Evolutionary conservation across 2,888 invertebrate species (phyloP).

Genomic region (Ophion obscuratus): DNA sequence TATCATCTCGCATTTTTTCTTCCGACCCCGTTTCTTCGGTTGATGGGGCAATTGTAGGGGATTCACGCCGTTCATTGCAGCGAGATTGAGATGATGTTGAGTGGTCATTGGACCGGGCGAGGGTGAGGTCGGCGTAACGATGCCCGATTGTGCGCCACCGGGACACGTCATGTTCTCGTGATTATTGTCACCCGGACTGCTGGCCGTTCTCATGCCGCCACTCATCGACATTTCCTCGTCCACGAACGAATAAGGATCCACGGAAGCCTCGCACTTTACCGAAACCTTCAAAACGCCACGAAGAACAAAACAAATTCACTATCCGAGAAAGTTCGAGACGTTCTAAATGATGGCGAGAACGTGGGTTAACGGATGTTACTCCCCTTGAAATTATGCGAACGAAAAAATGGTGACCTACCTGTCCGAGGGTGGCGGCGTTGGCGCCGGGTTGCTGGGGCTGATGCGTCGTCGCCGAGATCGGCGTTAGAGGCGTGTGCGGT

Average conservation of each 20-base stretch:
- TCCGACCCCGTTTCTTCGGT: constrained; percentile 94
- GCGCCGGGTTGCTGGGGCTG: constrained; percentile 83
- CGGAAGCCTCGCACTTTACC: constrained; percentile 87
- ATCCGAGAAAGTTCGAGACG: not conserved
- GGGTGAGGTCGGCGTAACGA: constrained; percentile 79
- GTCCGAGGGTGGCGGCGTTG: constrained; percentile 81
- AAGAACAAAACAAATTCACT: not conserved
- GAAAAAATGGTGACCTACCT: constrained; percentile 75
- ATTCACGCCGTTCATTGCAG: constrained; percentile 81
- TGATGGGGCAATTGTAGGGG: constrained; percentile 79
- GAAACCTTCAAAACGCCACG: constrained; percentile 74
- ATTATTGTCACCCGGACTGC: constrained; percentile 83
- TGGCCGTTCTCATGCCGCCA: constrained; percentile 85
- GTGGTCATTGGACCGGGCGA: constrained; percentile 76
- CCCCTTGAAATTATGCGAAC: not conserved
- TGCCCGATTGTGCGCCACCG: constrained; percentile 73
- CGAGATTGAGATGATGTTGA: constrained; percentile 79
- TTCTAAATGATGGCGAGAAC: not conserved
- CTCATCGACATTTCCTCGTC: constrained; percentile 90
- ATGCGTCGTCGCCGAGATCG: constrained; percentile 83
- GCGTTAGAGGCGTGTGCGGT: constrained; percentile 83
- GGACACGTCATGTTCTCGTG: constrained; percentile 80
- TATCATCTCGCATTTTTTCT: constrained; percentile 89
- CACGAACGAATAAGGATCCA: constrained; percentile 94
- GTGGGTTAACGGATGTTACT: not conserved